phyloP scores from a whole-genome alignment of 2,797 vertebrate genomes.

The Pseudochromis fuscus region DNA sequence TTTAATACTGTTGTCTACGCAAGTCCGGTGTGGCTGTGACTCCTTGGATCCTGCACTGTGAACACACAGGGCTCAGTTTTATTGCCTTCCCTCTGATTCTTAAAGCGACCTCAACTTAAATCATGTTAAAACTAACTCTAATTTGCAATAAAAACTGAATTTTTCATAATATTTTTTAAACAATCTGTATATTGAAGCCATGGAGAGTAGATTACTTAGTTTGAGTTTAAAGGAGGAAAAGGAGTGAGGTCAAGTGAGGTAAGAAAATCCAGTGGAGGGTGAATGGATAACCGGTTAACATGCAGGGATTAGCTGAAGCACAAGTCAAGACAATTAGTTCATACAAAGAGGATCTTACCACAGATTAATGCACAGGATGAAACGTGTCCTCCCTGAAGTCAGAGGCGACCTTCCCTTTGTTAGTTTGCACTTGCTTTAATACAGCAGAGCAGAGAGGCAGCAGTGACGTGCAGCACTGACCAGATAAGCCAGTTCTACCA shows the following conservation, averaged over 20 bases:
- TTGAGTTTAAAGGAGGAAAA: conserved; percentile 8
- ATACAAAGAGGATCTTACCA: conserved; percentile 61
- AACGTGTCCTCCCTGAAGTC: conserved; percentile 43
- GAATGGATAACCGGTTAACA: not conserved
- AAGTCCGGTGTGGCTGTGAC: too few relatives aligned
- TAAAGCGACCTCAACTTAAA: too few relatives aligned
- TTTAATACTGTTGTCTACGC: too few relatives aligned
- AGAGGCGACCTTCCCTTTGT: conserved; percentile 48
- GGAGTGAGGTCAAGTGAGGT: not conserved
- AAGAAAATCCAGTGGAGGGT: not conserved
- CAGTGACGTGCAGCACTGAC: conserved; percentile 53
- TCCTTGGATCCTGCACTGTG: too few relatives aligned
- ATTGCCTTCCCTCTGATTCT: too few relatives aligned
- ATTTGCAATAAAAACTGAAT: not conserved
- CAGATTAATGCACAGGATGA: conserved; percentile 39
- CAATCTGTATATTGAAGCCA: not conserved
- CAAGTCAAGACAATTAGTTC: conserved; percentile 10
- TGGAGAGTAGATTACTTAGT: not conserved
- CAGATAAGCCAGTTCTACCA: conserved; percentile 67
- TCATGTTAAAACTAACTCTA: not conserved
- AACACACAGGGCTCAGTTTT: too few relatives aligned
- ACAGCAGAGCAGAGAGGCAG: conserved; percentile 35
- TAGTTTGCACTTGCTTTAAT: conserved; percentile 43
- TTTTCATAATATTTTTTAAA: not conserved
- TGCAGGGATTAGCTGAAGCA: conserved; percentile 32